Conservation (phyloP, 2,888 invertebrate genomes). For the Troides helena region DNA sequence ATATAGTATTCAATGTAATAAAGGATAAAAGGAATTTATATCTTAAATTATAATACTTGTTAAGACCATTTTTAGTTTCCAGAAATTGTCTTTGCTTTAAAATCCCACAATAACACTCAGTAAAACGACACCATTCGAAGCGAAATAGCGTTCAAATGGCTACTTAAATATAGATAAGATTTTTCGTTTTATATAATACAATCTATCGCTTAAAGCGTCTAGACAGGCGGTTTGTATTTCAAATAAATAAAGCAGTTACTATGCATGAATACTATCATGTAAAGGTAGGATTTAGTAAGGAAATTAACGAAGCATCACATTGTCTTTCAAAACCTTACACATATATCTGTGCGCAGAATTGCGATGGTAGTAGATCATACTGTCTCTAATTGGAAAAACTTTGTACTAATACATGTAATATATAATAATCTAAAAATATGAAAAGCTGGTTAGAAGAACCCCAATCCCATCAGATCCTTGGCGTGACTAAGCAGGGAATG, state of each 20-base stretch:
- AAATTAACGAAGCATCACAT: too few relatives aligned
- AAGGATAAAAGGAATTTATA: background rate
- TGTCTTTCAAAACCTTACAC: too few relatives aligned
- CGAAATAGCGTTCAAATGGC: constrained; percentile 11
- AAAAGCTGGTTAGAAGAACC: too few relatives aligned
- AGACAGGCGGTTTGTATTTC: background rate
- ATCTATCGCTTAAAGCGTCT: background rate
- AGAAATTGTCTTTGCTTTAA: background rate
- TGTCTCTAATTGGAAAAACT: too few relatives aligned
- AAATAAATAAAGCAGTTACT: background rate
- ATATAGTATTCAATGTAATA: background rate
- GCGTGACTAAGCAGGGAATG: too few relatives aligned
- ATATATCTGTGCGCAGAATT: too few relatives aligned
- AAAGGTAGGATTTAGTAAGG: too few relatives aligned
- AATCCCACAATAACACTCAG: constrained; percentile 8
- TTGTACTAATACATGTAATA: too few relatives aligned
- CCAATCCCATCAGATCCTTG: too few relatives aligned
- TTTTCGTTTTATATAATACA: constrained; percentile 3
- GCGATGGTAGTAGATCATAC: too few relatives aligned
- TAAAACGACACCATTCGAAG: constrained; percentile 7
- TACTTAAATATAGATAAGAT: constrained; percentile 20
- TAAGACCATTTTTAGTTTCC: background rate
- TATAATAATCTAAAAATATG: too few relatives aligned
- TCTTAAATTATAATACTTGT: background rate
- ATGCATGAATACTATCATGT: background rate